A percentile compares a stretch with the other conserved stretches of the same genome.
These are phyloP conservation scores for Ursus arctos DNA, from an alignment of 2,113 vertebrate species.

Conservation along the genomic window DNA sequence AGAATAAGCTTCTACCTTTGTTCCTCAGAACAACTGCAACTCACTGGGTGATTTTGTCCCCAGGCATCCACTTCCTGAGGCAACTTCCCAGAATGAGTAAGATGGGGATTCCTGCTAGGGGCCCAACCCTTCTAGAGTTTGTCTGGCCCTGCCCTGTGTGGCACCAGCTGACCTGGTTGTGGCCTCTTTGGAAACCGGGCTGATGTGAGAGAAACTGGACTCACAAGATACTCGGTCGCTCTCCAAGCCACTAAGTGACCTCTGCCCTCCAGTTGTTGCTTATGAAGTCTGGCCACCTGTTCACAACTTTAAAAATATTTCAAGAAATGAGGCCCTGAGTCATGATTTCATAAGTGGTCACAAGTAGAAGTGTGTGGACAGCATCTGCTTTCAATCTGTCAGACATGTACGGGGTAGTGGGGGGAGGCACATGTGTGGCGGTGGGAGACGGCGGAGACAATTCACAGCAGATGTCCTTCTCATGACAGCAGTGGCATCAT, in stretches of 20 bases:
- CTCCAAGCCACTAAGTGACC: slow-evolving; percentile 72
- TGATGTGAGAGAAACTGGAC: slow-evolving; percentile 50
- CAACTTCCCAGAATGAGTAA: slow-evolving; percentile 25
- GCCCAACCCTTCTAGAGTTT: neutral
- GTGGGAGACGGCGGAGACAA: neutral
- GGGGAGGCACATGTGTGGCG: fast-evolving
- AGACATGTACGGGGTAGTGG: too few relatives aligned
- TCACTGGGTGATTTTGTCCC: neutral
- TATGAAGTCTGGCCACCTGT: slow-evolving; percentile 67
- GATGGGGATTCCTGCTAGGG: neutral
- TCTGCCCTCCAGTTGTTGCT: slow-evolving; percentile 57
- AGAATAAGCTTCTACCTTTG: neutral
- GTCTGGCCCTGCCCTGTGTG: neutral
- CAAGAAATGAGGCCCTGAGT: slow-evolving; percentile 2
- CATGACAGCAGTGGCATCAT: neutral
- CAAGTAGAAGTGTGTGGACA: neutral
- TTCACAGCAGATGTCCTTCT: neutral
- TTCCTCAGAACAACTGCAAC: slow-evolving; percentile 37
- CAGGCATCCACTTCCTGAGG: slow-evolving; percentile 50
- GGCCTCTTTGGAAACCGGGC: slow-evolving; percentile 28
- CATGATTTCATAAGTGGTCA: neutral
- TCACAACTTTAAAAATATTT: slow-evolving; percentile 46
- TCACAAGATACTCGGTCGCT: slow-evolving; percentile 47
- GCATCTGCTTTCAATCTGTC: slow-evolving; percentile 14
- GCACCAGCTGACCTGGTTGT: slow-evolving; percentile 64